Evolutionary conservation across 2,113 vertebrate species (phyloP).

Genomic region (Sander lucioperca): DNA sequence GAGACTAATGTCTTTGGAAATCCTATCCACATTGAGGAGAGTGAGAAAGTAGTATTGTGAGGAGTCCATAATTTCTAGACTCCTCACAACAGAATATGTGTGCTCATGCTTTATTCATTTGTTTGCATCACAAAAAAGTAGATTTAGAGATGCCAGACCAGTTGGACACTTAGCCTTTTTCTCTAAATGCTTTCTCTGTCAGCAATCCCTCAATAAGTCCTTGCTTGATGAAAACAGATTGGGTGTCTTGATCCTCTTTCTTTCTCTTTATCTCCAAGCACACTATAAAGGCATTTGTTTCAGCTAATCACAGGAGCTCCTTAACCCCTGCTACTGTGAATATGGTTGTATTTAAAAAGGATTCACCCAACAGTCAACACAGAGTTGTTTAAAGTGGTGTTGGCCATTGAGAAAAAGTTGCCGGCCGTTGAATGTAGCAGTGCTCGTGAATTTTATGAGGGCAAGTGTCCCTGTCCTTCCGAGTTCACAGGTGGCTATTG

Average conservation of each 20-base stretch:
- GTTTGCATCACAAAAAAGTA: constrained; percentile 30
- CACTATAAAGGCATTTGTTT: constrained; percentile 72
- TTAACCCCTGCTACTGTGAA: constrained; percentile 73
- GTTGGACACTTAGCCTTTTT: constrained; percentile 23
- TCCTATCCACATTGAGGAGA: not conserved
- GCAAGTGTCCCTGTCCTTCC: constrained; percentile 75
- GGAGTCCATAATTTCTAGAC: not conserved
- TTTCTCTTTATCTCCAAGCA: constrained; percentile 37
- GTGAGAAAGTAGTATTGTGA: not conserved
- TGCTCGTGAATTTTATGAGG: constrained; percentile 82
- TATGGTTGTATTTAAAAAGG: constrained; percentile 73
- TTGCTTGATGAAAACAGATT: constrained; percentile 61
- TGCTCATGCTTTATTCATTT: constrained; percentile 21
- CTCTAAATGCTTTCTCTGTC: constrained; percentile 36
- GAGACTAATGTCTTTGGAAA: not conserved
- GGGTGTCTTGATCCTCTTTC: constrained; percentile 50
- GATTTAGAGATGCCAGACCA: constrained; percentile 11
- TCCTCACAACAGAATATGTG: constrained; percentile 12
- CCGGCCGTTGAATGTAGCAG: constrained; percentile 64
- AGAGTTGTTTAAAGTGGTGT: constrained; percentile 76
- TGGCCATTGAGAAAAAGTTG: constrained; percentile 65
- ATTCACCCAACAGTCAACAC: constrained; percentile 72
- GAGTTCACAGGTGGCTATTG: constrained; percentile 83
- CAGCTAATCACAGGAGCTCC: constrained; percentile 70
- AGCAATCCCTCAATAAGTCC: constrained; percentile 41